These are phyloP conservation scores for Bradypodion ventrale DNA, from an alignment of 2,797 vertebrate genomes.

Conservation along the genomic window DNA sequence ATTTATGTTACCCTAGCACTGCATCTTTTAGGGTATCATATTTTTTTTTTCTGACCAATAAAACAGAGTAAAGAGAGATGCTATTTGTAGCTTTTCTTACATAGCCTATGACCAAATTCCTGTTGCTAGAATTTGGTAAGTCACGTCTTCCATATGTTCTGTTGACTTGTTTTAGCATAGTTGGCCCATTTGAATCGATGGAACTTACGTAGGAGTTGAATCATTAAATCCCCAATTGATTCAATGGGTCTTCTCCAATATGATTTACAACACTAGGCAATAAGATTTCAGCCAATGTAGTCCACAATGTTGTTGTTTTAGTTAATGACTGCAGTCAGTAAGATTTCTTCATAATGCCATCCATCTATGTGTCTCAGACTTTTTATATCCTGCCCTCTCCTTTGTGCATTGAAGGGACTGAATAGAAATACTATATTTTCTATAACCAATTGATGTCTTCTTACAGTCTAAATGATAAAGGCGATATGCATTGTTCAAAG, in stretches of 20 bases:
- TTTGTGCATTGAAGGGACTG: conserved; percentile 58
- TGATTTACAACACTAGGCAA: too few species aligned
- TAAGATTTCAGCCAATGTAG: too few species aligned
- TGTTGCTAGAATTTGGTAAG: too few species aligned
- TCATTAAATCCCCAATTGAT: too few species aligned
- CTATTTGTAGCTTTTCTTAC: conserved; percentile 44
- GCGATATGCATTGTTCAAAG: conserved; percentile 71
- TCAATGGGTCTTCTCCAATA: too few species aligned
- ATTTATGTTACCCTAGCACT: neutral
- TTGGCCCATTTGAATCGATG: too few species aligned
- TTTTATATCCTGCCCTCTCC: conserved; percentile 55
- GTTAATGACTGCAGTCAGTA: conserved; percentile 63
- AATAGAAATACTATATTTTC: conserved; percentile 61
- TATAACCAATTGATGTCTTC: conserved; percentile 65
- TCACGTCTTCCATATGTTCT: too few species aligned
- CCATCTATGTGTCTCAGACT: conserved; percentile 59
- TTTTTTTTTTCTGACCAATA: neutral
- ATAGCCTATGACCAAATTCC: conserved; percentile 10
- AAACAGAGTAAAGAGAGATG: conserved; percentile 37
- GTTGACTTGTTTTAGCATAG: too few species aligned
- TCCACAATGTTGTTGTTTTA: conserved; percentile 30
- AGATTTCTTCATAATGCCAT: conserved; percentile 59
- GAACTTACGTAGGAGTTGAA: too few species aligned
- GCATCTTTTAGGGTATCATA: too few species aligned
- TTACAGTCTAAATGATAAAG: conserved; percentile 70